phyloP scores from a whole-genome alignment of 2,888 invertebrate species.

The Lepidocyrtinus sp. region DNA sequence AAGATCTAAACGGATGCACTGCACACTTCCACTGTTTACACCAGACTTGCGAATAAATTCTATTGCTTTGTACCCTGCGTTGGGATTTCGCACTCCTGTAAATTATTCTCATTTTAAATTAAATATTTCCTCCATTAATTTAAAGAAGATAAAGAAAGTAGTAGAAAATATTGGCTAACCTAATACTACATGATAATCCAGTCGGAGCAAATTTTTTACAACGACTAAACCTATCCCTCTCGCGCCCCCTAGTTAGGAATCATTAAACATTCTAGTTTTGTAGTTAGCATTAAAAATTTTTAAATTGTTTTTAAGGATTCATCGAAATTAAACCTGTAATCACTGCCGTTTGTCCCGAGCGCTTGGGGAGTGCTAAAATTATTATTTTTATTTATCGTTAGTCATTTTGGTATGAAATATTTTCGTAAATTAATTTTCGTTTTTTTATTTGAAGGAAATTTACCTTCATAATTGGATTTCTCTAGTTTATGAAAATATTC shows the following conservation, averaged over 20 bases:
- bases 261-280: not conserved
- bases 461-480: slow-evolving; percentile 38
- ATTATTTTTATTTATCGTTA: not conserved
- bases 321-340: slow-evolving; percentile 84
- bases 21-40: slow-evolving; percentile 77
- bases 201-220: slow-evolving; percentile 82
- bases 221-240: slow-evolving; percentile 87
- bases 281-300: not conserved
- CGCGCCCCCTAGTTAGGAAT: slow-evolving; percentile 25
- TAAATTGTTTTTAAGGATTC: not conserved
- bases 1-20: slow-evolving; percentile 80
- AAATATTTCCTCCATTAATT: too few relatives aligned
- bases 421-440: not conserved
- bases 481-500: slow-evolving; percentile 18
- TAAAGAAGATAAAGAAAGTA: too few relatives aligned
- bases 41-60: slow-evolving; percentile 74
- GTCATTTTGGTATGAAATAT: not conserved
- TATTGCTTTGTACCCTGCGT: slow-evolving; percentile 75
- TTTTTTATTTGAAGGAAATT: not conserved
- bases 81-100: slow-evolving; percentile 82
- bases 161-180: slow-evolving; percentile 75
- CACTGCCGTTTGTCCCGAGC: slow-evolving; percentile 81
- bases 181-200: slow-evolving; percentile 83
- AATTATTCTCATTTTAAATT: slow-evolving; percentile 4
- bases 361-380: slow-evolving; percentile 74